Evolutionary conservation across 2,113 vertebrate genomes (phyloP).

Genomic region (Colius striatus): DNA sequence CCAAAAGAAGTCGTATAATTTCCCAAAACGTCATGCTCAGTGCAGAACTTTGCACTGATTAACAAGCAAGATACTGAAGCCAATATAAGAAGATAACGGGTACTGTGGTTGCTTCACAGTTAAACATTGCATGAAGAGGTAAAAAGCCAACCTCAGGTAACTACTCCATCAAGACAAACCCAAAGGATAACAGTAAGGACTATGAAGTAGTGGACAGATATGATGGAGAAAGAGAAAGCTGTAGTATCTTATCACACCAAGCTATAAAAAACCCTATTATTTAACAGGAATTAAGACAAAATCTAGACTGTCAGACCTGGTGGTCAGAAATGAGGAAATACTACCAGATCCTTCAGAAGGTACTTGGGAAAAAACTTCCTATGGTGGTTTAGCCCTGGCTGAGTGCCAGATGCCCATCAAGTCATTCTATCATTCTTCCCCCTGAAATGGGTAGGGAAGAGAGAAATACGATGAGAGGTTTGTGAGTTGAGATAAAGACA

Average conservation of each 20-base stretch:
- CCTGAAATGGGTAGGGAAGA: no score
- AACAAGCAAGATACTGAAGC: neutral
- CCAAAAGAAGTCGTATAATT: neutral
- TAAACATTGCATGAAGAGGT: neutral
- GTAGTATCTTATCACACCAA: neutral
- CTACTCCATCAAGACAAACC: neutral
- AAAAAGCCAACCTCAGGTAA: neutral
- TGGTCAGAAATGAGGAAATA: neutral
- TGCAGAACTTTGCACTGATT: neutral
- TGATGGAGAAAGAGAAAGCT: neutral
- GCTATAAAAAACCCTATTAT: neutral
- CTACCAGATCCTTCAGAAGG: neutral
- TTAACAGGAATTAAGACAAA: neutral
- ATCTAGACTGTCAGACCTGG: neutral
- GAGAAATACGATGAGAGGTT: no score
- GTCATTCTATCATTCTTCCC: no score
- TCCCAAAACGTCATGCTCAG: neutral
- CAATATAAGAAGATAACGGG: neutral
- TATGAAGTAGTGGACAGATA: neutral
- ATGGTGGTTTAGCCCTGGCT: no score
- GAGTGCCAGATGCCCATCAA: no score
- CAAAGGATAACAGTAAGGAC: neutral
- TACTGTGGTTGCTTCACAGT: accelerated
- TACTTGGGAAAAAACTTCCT: neutral
- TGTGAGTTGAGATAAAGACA: no score